Percentiles rank a stretch among this genome's conserved stretches.
phyloP scores from a whole-genome alignment of 2,113 vertebrate genomes.

The Ciconia stormi region DNA sequence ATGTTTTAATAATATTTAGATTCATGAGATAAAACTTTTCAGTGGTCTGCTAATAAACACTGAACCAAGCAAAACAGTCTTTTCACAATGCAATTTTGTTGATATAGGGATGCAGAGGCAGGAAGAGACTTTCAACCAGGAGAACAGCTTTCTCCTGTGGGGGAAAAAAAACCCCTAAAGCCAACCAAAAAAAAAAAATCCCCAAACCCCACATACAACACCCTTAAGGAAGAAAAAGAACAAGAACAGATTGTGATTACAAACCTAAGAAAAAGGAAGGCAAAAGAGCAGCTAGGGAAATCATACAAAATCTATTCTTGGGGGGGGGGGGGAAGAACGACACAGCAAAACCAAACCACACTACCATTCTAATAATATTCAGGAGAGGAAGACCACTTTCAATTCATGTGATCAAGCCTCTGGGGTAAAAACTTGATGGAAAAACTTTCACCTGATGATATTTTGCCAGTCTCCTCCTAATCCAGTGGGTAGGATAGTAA shows the following conservation, averaged over 20 bases:
- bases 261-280: background rate
- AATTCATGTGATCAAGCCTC: background rate
- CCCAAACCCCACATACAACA: fast-evolving
- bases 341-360: background rate
- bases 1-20: background rate
- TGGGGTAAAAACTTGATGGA: background rate
- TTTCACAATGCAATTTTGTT: background rate
- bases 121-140: background rate
- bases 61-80: background rate
- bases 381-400: background rate
- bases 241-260: background rate
- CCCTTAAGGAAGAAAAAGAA: background rate
- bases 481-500: background rate
- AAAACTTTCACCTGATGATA: background rate
- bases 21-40: background rate
- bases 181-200: background rate
- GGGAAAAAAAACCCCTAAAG: too few relatives aligned
- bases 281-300: background rate
- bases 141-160: background rate
- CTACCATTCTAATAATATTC: background rate
- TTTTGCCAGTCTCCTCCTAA: background rate
- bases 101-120: background rate
- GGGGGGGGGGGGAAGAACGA: too few relatives aligned
- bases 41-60: background rate
- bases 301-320: background rate